Conservation (phyloP, 2,888 invertebrate species). For the Diplolepis rosae region DNA sequence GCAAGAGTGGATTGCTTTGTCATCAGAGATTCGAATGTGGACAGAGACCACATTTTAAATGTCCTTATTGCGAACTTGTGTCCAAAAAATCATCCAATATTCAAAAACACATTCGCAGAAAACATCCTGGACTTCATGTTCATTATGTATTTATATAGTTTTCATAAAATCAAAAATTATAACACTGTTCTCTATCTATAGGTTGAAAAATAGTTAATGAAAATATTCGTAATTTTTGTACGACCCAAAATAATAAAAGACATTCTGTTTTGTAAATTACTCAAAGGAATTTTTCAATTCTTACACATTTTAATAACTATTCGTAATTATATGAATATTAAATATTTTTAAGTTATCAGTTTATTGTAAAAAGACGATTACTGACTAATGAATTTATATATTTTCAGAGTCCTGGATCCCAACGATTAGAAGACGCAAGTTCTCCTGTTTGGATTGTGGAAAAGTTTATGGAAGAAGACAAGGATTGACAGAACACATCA, state of each 20-base stretch:
- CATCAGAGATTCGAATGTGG: slow-evolving; percentile 62
- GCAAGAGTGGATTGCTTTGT: slow-evolving; percentile 54
- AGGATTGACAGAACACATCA: slow-evolving; percentile 60
- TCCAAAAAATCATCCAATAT: slow-evolving; percentile 50
- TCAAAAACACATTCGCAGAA: slow-evolving; percentile 51
- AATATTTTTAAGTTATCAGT: neutral
- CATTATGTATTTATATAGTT: slow-evolving; percentile 3
- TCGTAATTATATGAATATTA: too few relatives aligned
- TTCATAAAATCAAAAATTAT: neutral
- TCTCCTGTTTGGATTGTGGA: slow-evolving; percentile 55
- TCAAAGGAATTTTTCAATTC: neutral
- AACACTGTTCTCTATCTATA: too few relatives aligned
- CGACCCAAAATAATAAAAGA: neutral
- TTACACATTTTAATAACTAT: too few relatives aligned
- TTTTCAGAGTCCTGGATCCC: neutral
- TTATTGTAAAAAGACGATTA: neutral
- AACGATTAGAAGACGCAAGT: slow-evolving; percentile 4
- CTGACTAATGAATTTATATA: neutral
- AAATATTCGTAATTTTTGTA: neutral
- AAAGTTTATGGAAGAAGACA: slow-evolving; percentile 58
- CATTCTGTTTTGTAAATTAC: neutral
- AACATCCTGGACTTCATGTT: slow-evolving; percentile 16
- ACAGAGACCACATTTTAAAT: slow-evolving; percentile 61
- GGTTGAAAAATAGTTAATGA: neutral
- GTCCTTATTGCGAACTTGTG: slow-evolving; percentile 53